A percentile compares a stretch with the other conserved stretches of the same genome.
Conservation (phyloP, 37 sponge, comb jelly and placozoan genomes). For the Oopsacas minuta region DNA sequence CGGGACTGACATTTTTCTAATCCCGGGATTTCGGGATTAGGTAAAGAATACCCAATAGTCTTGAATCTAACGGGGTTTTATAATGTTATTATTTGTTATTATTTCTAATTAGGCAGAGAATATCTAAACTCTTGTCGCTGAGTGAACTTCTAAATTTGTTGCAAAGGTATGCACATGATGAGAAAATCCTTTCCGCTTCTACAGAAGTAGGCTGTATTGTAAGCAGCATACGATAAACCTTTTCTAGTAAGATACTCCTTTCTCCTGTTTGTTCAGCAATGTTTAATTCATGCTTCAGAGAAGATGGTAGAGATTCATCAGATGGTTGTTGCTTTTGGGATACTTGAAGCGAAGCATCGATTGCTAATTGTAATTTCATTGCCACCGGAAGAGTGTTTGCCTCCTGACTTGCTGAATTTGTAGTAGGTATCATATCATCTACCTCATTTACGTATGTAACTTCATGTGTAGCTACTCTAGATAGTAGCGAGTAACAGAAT, state of each 20-base stretch:
- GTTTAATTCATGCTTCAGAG: slow-evolving; percentile 7
- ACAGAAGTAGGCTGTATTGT: not conserved
- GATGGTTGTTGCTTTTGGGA: not conserved
- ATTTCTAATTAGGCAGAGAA: slow-evolving; percentile 15
- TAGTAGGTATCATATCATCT: slow-evolving; percentile 14
- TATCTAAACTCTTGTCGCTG: slow-evolving; percentile 14
- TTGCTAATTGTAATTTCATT: slow-evolving; percentile 18
- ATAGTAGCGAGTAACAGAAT: not conserved
- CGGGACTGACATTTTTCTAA: too few species aligned
- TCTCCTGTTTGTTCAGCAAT: slow-evolving; percentile 18
- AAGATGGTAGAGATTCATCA: not conserved
- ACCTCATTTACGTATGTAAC: slow-evolving; percentile 9
- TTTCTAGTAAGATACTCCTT: not conserved
- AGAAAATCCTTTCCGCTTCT: slow-evolving; percentile 18
- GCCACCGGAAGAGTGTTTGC: not conserved
- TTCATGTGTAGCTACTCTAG: not conserved
- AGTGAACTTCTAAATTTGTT: slow-evolving; percentile 18
- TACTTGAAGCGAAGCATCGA: slow-evolving; percentile 6
- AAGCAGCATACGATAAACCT: slow-evolving; percentile 14
- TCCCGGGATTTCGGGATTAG: too few species aligned
- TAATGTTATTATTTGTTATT: slow-evolving; percentile 9
- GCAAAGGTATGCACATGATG: slow-evolving; percentile 17
- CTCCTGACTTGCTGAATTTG: slow-evolving; percentile 17
- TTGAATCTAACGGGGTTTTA: too few species aligned
- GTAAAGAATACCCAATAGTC: too few species aligned